These are phyloP conservation scores for Patella caerulea DNA, from an alignment of 2,888 invertebrate genomes.

Conservation along the genomic window DNA sequence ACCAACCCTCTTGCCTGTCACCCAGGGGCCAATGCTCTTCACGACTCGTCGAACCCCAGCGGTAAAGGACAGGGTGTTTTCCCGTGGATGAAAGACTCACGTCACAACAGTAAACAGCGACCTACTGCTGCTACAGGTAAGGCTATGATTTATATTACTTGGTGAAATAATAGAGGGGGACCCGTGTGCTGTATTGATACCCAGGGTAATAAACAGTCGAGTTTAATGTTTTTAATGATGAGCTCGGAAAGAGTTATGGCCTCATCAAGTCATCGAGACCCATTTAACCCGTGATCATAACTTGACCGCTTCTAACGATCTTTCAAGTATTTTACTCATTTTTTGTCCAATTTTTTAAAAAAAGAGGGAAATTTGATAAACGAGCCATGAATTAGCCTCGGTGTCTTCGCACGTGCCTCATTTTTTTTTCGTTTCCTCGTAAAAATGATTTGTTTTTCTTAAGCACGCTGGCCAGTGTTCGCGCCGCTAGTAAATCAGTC, in stretches of 20 bases:
- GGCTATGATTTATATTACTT: constrained; percentile 1
- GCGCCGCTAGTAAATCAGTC: not conserved
- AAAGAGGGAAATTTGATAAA: not conserved
- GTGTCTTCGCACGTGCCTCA: constrained; percentile 9
- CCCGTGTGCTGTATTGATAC: too few species aligned
- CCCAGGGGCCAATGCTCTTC: constrained; percentile 37
- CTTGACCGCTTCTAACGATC: not conserved
- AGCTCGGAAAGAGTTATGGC: not conserved
- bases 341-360: not conserved
- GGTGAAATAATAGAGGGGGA: too few species aligned
- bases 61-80: constrained; percentile 51
- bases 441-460: constrained; percentile 9
- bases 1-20: constrained; percentile 38
- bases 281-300: not conserved
- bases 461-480: not conserved
- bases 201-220: not conserved
- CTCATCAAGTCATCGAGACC: constrained; percentile 2
- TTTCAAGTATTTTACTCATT: constrained; percentile 3
- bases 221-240: not conserved
- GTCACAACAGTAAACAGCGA: constrained; percentile 58
- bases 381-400: constrained; percentile 6
- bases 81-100: constrained; percentile 67
- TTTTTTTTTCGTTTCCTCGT: not conserved
- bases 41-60: constrained; percentile 26
- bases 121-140: constrained; percentile 37